Base-by-base conservation (phyloP, 2,888 invertebrate genomes). In the Drosophila ustulata region DNA sequence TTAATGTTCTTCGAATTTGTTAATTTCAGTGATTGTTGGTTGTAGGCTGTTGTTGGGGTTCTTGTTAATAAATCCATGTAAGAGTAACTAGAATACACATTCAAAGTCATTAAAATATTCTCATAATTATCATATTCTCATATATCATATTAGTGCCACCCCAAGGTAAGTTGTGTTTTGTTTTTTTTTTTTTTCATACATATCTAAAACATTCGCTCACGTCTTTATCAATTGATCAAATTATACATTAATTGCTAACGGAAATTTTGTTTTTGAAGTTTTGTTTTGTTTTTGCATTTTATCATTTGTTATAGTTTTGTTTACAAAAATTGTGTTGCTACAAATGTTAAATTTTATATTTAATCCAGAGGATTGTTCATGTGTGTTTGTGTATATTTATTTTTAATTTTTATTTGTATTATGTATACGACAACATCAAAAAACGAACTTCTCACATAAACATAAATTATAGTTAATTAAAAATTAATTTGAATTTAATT, bases 391-490 rank as follows among this genome's bases (percentile, higher is more conserved):
- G 51, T 58, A 37, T 75, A 41, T 64, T 50, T 71, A 45, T 55
- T 53, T 53, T 25, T 59, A 34, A 28, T 28, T 73, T 28, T 78
- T 51, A 64, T 58, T 53, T 37, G 37, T 37, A 37, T 47, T 51
- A 62, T 49, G 51, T 57, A 59, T 59, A 66, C 62, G 50, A 80
- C 71, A 76, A 80, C 64, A 79, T 1, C 18, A 71, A 78, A 70
- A 69, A 41, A 18, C 37, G 50, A 49, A 78, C 59, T 67, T 71
- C 58, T 74, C 84, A 78, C 71, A 68, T 71, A 65, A 83, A 82
- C 72, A 73, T 69, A 82, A 73, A 85, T 68, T 67, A 73, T 79
- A 76, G 88, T 80, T 88, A 88, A 82, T 88, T 82, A 82, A 88
- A 88, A 69, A 82, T 82, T 87, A 56, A 67, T 82, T 74, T 74